Evolutionary conservation across 1,140 invertebrate genomes (phyloP), one percentile per base, ranked within the genome.

Genomic region (Apis florea): DNA sequence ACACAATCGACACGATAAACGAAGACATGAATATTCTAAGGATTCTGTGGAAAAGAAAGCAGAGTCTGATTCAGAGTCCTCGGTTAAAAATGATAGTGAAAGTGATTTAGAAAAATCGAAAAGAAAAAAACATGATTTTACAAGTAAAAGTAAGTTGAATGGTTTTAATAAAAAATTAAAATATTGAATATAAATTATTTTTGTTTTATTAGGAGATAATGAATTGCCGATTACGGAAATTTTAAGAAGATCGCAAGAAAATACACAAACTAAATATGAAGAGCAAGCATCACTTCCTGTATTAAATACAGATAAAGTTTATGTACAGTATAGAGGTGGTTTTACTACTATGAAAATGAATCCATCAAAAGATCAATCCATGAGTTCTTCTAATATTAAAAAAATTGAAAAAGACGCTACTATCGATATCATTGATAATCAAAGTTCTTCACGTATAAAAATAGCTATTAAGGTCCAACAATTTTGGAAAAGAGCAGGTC

Each of bases 151-250:
- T 19, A 9, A 1, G 17, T 54, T 6, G 15, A 54, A 54, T 17
- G 15, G 8, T 54, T 54, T 19, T 6, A 17, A 54, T 54, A 5
- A 54, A 54, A 54, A 17, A 54, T 54, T 54, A 54, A 58, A 12
- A 58, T 56, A 56, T 67, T 21, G 10, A 47, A 67, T 11, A 56
- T 54, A 26, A 26, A 47, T 1, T 15, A 24, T n/a, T 2, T 66
- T 66, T 31, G 17, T 10, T 31, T 19, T 24, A 26, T 40, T 31
- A 86, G 85, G 47, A 19, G 70, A 85, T 0, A 58, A 80, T 3
- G 92, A 94, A 83, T 47, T 93, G n/a, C 93, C 92, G 3, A 93
- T 93, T 54, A 90, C 90, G 10, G 91, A 93, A 70, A 91, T 94
- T 40, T 74, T 94, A 76, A 91, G 85, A 67, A 90, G 90, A 61